Percentiles rank a stretch among this genome's conserved stretches.
Evolutionary conservation across 2,113 vertebrate genomes (phyloP).

Genomic region (Mesocricetus auratus): DNA sequence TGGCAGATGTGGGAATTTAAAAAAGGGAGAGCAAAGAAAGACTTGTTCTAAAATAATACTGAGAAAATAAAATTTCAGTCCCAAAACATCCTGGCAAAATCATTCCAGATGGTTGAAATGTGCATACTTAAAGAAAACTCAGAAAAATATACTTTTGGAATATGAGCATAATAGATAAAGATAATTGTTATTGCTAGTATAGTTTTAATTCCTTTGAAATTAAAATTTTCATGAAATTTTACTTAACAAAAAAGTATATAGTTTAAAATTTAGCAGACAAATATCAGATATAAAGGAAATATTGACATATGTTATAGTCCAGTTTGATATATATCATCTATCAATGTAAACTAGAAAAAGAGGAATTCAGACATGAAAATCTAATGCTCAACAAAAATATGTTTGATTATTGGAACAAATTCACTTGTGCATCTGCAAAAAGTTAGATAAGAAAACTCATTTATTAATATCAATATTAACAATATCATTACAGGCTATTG

Average conservation of each 20-base stretch:
- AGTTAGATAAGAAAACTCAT: not conserved
- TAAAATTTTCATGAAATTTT: not conserved
- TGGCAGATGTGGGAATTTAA: constrained; percentile 45
- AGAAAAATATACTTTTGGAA: not conserved
- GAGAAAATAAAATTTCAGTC: not conserved
- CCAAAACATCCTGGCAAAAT: constrained; percentile 15
- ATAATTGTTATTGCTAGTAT: not conserved
- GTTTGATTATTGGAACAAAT: not conserved
- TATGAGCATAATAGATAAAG: not conserved
- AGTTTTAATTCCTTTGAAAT: not conserved
- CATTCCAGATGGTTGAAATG: constrained; percentile 33
- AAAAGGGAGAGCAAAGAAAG: not conserved
- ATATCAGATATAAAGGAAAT: not conserved
- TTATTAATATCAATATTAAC: not conserved
- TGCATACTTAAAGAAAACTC: not conserved
- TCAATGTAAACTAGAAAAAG: not conserved
- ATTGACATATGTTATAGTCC: not conserved
- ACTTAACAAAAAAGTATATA: not conserved
- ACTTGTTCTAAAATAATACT: not conserved
- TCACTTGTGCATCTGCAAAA: not conserved
- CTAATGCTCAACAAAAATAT: not conserved
- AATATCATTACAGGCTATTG: not conserved
- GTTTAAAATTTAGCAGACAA: not conserved
- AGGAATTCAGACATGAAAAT: not conserved
- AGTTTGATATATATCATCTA: not conserved